Conservation (phyloP, 92 coral and sea anemone genomes). For the Heliopora coerulea region DNA sequence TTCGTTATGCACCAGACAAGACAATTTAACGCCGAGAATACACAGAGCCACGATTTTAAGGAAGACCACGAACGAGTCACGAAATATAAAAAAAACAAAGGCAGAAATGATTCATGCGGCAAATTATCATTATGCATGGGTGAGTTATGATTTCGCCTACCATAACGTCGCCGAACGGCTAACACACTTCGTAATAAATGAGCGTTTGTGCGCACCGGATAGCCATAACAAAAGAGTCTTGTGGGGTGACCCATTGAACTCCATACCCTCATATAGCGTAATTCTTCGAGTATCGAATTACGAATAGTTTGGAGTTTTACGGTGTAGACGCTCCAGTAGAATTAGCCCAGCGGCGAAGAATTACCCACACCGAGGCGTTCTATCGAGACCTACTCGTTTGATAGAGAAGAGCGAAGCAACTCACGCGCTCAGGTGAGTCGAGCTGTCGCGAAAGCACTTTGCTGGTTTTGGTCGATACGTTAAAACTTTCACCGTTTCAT, state of each 20-base stretch:
- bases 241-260: slow-evolving; percentile 31
- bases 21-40: too few relatives aligned
- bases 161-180: not conserved
- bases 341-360: slow-evolving; percentile 30
- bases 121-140: too few relatives aligned
- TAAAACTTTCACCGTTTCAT: not conserved
- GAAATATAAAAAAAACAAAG: too few relatives aligned
- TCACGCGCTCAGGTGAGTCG: slow-evolving; percentile 16
- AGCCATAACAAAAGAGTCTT: slow-evolving; percentile 38
- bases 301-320: slow-evolving; percentile 22
- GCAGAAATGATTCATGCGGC: too few relatives aligned
- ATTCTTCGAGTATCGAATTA: slow-evolving; percentile 20
- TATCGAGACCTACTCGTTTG: slow-evolving; percentile 33
- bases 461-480: not conserved
- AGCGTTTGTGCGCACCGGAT: slow-evolving; percentile 34
- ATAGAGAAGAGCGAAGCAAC: slow-evolving; percentile 41
- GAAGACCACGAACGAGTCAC: too few relatives aligned
- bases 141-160: not conserved
- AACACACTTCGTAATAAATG: slow-evolving; percentile 13
- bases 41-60: too few relatives aligned
- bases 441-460: not conserved
- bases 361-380: slow-evolving; percentile 36
- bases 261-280: slow-evolving; percentile 12
- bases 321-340: slow-evolving; percentile 5
- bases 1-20: too few relatives aligned